phyloP scores from a whole-genome alignment of 1,140 invertebrate species.

The Pararge aegeria region DNA sequence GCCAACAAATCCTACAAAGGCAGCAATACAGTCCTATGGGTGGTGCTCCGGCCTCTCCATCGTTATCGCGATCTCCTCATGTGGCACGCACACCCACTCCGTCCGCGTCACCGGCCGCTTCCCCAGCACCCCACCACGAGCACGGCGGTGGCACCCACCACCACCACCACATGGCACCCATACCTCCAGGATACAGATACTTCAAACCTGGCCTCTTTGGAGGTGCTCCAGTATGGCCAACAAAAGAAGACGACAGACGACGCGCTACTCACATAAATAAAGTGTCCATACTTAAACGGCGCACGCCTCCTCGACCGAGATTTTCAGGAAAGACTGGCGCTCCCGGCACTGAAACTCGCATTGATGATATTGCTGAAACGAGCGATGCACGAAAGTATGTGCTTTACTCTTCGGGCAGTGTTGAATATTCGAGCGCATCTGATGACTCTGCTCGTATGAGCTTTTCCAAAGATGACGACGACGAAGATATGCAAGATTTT shows the following conservation, averaged over 20 bases:
- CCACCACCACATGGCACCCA: constrained; percentile 59
- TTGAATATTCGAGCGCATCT: constrained; percentile 81
- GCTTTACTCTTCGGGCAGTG: constrained; percentile 81
- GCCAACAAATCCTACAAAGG: constrained; percentile 72
- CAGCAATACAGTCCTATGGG: constrained; percentile 78
- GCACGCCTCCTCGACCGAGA: constrained; percentile 75
- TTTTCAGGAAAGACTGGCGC: constrained; percentile 75
- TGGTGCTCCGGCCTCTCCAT: constrained; percentile 83
- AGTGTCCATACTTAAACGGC: constrained; percentile 80
- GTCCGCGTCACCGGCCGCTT: constrained; percentile 56
- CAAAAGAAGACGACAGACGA: constrained; percentile 68
- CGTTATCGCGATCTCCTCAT: constrained; percentile 82
- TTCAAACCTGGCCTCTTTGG: constrained; percentile 85
- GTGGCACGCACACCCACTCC: constrained; percentile 63
- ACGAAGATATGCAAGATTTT: constrained; percentile 71
- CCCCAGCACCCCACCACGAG: constrained; percentile 51
- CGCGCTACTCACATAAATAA: constrained; percentile 79
- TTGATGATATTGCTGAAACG: constrained; percentile 64
- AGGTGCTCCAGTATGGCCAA: constrained; percentile 85
- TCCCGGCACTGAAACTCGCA: constrained; percentile 48
- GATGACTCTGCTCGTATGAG: constrained; percentile 77
- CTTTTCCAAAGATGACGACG: constrained; percentile 57
- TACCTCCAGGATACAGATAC: constrained; percentile 71
- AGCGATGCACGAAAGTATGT: constrained; percentile 83
- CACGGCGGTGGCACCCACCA: constrained; percentile 44